Percentiles rank a stretch among this genome's conserved stretches.
Evolutionary conservation across 1,140 invertebrate genomes (phyloP).

Genomic region (Drosophila insularis): DNA sequence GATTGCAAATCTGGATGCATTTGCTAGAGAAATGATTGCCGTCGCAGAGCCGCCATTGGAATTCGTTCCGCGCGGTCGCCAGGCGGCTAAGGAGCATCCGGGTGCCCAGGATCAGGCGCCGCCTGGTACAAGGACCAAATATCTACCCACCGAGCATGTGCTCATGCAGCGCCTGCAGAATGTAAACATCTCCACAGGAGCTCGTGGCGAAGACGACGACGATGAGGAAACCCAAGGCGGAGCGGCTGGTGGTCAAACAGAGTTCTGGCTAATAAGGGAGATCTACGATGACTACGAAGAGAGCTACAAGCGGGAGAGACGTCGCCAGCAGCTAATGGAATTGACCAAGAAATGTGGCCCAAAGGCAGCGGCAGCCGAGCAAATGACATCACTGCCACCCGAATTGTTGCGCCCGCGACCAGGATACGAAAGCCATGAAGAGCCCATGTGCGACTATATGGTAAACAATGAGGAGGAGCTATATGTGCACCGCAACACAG

Average conservation of each 20-base stretch:
- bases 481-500: constrained; percentile 92
- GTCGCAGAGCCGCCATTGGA: constrained; percentile 84
- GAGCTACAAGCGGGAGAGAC: constrained; percentile 51
- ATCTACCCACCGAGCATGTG: constrained; percentile 84
- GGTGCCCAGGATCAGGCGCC: constrained; percentile 83
- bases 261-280: constrained; percentile 89
- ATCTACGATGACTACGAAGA: constrained; percentile 69
- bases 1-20: constrained; percentile 71
- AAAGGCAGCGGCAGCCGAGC: constrained; percentile 55
- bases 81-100: constrained; percentile 90
- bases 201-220: constrained; percentile 63
- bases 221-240: constrained; percentile 48
- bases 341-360: constrained; percentile 62
- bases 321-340: constrained; percentile 60
- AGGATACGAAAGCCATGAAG: constrained; percentile 29
- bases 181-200: constrained; percentile 86
- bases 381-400: constrained; percentile 59
- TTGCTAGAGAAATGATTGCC: constrained; percentile 67
- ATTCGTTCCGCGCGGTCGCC: constrained; percentile 94
- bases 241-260: constrained; percentile 82
- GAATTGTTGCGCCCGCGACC: constrained; percentile 40
- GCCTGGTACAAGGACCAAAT: constrained; percentile 50
- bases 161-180: constrained; percentile 88
- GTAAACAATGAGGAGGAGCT: constrained; percentile 91
- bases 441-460: constrained; percentile 75